Evolutionary conservation across 2,888 invertebrate species (phyloP).

Genomic region (Drosophila kokeensis): DNA sequence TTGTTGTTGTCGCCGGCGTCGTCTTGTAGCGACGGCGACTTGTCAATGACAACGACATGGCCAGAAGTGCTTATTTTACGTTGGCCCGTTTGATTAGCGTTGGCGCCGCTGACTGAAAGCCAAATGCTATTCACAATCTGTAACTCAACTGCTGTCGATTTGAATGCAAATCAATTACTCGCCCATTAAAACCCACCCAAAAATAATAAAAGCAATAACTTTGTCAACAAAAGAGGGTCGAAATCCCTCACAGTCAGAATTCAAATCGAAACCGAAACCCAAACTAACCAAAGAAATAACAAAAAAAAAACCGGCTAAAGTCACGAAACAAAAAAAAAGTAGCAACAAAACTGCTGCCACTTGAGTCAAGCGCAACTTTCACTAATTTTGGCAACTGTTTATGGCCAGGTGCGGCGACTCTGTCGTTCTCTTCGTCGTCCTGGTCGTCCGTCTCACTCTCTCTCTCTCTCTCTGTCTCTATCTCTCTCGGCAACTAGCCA

Average conservation of each 20-base stretch:
- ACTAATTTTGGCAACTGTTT: slow-evolving; percentile 50
- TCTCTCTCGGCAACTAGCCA: slow-evolving; percentile 17
- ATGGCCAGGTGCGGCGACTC: slow-evolving; percentile 18
- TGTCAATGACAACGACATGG: slow-evolving; percentile 77
- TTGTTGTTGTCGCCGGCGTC: slow-evolving; percentile 38
- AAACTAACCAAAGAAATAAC: slow-evolving; percentile 12
- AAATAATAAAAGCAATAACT: slow-evolving; percentile 61
- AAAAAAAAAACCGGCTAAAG: slow-evolving; percentile 30
- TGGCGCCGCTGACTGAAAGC: slow-evolving; percentile 39
- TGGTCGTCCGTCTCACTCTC: background rate
- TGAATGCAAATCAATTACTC: slow-evolving; percentile 78
- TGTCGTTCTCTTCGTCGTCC: background rate
- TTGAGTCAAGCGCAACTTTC: slow-evolving; percentile 57
- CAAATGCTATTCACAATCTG: slow-evolving; percentile 51
- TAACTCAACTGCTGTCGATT: slow-evolving; percentile 43
- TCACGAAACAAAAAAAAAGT: slow-evolving; percentile 27
- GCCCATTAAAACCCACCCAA: slow-evolving; percentile 63
- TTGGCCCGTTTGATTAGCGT: slow-evolving; percentile 50
- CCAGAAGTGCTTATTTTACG: background rate
- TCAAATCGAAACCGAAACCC: slow-evolving; percentile 13
- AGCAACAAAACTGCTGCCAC: slow-evolving; percentile 39
- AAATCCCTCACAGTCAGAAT: background rate
- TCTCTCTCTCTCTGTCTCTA: background rate
- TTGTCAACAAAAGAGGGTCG: slow-evolving; percentile 66
- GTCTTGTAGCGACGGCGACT: slow-evolving; percentile 78